Conservation (phyloP, 1,140 invertebrate species). For the fruit fly (Drosophila melanogaster) region DNA sequence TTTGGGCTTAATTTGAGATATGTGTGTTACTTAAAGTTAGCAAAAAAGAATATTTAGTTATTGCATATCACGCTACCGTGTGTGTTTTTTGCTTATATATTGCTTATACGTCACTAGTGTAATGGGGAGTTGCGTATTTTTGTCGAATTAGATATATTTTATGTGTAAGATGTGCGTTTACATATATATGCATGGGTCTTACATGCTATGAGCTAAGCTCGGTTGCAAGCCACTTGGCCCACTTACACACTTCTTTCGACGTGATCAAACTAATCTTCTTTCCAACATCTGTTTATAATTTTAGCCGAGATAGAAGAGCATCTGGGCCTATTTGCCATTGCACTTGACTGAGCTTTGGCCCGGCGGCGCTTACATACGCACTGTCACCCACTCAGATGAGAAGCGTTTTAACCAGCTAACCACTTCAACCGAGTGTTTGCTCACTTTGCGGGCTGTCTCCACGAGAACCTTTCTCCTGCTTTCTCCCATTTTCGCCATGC, state of each 20-base stretch:
- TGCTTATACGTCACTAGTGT: too few relatives aligned
- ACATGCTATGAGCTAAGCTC: slow-evolving; percentile 17
- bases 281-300: slow-evolving; percentile 51
- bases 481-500: slow-evolving; percentile 7
- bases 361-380: slow-evolving; percentile 14
- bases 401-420: slow-evolving; percentile 65
- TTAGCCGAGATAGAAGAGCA: slow-evolving; percentile 12
- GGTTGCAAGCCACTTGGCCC: slow-evolving; percentile 23
- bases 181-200: neutral
- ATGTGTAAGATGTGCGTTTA: too few relatives aligned
- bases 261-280: slow-evolving; percentile 45
- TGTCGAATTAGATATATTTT: too few relatives aligned
- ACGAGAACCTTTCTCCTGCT: slow-evolving; percentile 4
- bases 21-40: too few relatives aligned
- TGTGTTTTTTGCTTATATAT: too few relatives aligned
- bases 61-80: too few relatives aligned
- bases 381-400: slow-evolving; percentile 29
- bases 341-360: slow-evolving; percentile 64
- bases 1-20: neutral
- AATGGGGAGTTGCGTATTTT: too few relatives aligned
- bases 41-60: too few relatives aligned
- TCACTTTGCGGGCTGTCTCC: slow-evolving; percentile 68
- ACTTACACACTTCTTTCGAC: slow-evolving; percentile 29
- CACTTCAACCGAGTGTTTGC: slow-evolving; percentile 78
- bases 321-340: slow-evolving; percentile 40